These are phyloP conservation scores for Muscicapa adusta DNA, from an alignment of 2,113 vertebrate species.

Conservation along the genomic window DNA sequence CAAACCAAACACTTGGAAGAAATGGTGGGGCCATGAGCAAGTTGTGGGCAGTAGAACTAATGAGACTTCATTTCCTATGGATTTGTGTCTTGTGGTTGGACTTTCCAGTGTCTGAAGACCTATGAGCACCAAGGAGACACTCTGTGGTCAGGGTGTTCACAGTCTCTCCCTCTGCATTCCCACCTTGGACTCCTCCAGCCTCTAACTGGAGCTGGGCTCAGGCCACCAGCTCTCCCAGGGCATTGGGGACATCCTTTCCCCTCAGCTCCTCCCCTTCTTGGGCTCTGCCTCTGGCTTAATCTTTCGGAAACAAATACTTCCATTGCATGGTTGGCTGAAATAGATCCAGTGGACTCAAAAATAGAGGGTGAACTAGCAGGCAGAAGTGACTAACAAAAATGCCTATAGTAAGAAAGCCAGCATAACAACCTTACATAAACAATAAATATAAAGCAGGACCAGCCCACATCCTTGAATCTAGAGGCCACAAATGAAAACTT, in stretches of 20 bases:
- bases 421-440: not conserved
- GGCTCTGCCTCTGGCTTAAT: not conserved
- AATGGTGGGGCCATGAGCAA: not conserved
- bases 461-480: not conserved
- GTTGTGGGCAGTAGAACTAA: constrained; percentile 16
- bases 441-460: not conserved
- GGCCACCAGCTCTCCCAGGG: not conserved
- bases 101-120: not conserved
- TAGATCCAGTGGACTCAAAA: not conserved
- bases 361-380: not conserved
- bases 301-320: not conserved
- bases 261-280: not conserved
- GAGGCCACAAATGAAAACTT: not conserved
- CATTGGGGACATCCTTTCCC: not conserved
- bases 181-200: not conserved
- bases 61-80: constrained; percentile 28
- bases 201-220: not conserved
- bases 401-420: not conserved
- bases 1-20: not conserved
- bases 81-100: not conserved
- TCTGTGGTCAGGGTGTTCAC: not conserved
- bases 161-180: not conserved
- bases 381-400: not conserved
- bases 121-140: not conserved
- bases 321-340: not conserved